These are phyloP conservation scores for Bovichtus variegatus DNA, from an alignment of 2,797 vertebrate genomes.

Conservation along the genomic window DNA sequence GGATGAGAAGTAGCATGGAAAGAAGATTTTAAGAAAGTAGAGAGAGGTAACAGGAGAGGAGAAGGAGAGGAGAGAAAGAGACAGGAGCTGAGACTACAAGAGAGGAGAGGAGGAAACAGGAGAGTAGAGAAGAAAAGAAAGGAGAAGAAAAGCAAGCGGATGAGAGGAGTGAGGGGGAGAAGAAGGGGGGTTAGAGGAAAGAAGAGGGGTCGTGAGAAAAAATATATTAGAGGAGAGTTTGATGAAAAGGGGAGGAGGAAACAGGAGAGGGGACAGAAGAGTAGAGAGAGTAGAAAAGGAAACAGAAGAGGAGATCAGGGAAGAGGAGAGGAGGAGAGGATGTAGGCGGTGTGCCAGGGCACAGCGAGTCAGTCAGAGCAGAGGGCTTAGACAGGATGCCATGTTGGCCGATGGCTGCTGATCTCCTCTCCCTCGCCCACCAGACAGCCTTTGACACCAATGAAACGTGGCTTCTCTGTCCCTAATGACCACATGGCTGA, in stretches of 20 bases:
- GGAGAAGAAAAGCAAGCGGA: too few relatives aligned
- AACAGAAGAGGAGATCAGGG: not conserved
- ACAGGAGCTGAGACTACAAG: not conserved
- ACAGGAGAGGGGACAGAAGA: too few relatives aligned
- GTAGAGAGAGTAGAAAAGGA: not conserved
- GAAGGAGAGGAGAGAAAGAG: not conserved
- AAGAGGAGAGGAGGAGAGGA: not conserved
- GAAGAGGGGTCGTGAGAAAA: too few relatives aligned
- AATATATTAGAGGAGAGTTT: not conserved
- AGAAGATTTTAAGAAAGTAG: too few relatives aligned
- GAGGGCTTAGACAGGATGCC: slow-evolving; percentile 61
- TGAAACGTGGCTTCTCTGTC: slow-evolving; percentile 77
- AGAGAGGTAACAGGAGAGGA: not conserved
- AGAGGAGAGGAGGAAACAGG: not conserved
- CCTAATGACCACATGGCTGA: slow-evolving; percentile 85
- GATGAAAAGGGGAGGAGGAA: too few relatives aligned
- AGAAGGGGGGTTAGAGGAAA: not conserved
- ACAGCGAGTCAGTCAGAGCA: slow-evolving; percentile 41
- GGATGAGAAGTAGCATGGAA: not conserved
- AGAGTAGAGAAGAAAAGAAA: not conserved
- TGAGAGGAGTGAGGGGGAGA: too few relatives aligned
- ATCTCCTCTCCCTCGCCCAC: slow-evolving; percentile 69
- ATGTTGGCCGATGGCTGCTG: slow-evolving; percentile 65
- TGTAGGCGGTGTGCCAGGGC: slow-evolving; percentile 24
- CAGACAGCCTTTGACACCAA: slow-evolving; percentile 81